Conservation (phyloP, 37 sponge, comb jelly and placozoan genomes). For the Beroe ovata region DNA sequence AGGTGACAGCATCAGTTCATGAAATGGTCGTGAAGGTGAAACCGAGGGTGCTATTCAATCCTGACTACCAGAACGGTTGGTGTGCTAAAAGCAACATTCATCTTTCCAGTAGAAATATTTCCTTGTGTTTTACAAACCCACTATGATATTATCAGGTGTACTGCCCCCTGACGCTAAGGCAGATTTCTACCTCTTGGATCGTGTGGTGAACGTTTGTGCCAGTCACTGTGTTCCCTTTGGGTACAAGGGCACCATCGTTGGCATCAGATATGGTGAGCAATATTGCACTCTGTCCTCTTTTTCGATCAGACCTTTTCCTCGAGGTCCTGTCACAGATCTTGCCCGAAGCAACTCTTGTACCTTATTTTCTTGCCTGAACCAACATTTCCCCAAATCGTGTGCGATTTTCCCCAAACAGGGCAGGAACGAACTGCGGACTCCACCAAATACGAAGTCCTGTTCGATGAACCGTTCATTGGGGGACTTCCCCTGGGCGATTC, state of each 20-base stretch:
- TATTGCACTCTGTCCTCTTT: background rate
- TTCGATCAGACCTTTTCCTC: background rate
- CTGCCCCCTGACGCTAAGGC: constrained; percentile 79
- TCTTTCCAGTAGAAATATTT: background rate
- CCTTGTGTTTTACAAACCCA: no score
- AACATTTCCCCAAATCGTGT: no score
- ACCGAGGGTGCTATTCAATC: constrained; percentile 39
- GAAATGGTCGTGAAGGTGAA: constrained; percentile 43
- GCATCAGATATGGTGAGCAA: constrained; percentile 73
- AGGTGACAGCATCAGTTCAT: constrained; percentile 24
- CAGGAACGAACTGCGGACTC: background rate
- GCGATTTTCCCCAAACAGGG: no score
- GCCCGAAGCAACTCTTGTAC: no score
- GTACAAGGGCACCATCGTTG: constrained; percentile 85
- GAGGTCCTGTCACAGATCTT: background rate
- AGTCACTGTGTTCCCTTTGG: constrained; percentile 84
- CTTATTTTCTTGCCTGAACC: no score
- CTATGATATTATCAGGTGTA: constrained; percentile 44
- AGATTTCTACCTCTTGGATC: constrained; percentile 80
- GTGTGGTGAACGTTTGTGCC: constrained; percentile 83
- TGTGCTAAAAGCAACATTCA: background rate
- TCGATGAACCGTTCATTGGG: constrained; percentile 90
- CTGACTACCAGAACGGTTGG: constrained; percentile 32
- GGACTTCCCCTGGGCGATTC: constrained; percentile 68
- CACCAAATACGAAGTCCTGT: constrained; percentile 78